Percentiles rank a stretch among this genome's conserved stretches.
Evolutionary conservation across 2,113 vertebrate species (phyloP).

Genomic region (Carassius carassius): DNA sequence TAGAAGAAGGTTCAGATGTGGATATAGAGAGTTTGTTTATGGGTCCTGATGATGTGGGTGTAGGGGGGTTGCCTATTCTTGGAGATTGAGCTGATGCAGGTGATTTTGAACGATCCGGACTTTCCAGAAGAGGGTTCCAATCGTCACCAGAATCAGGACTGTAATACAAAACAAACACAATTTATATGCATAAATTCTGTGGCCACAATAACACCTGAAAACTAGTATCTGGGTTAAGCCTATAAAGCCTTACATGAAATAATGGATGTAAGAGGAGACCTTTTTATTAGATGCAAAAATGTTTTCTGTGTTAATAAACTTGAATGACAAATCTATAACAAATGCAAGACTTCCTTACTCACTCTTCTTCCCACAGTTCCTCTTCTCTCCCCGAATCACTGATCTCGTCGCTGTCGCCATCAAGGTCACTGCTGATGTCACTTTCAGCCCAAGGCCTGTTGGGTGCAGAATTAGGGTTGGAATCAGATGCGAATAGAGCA

Average conservation of each 20-base stretch:
- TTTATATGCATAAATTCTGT: neutral
- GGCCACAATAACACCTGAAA: neutral
- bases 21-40: neutral
- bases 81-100: neutral
- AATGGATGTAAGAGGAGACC: neutral
- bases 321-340: neutral
- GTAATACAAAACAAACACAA: constrained; percentile 1
- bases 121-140: neutral
- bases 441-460: neutral
- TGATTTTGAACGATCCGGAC: neutral
- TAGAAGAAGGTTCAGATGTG: neutral
- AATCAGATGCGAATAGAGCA: neutral
- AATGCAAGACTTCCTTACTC: constrained; percentile 15
- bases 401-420: neutral
- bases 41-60: neutral
- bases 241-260: neutral
- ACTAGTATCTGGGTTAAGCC: neutral
- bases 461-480: too few relatives aligned
- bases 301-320: neutral
- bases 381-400: constrained; percentile 12
- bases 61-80: neutral
- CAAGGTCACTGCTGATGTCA: neutral
- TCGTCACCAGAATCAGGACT: constrained; percentile 24
- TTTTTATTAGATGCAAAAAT: neutral
- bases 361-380: constrained; percentile 8